Evolutionary conservation across 2,113 vertebrate species (phyloP).

Genomic region (Gnathochromis pfefferi): DNA sequence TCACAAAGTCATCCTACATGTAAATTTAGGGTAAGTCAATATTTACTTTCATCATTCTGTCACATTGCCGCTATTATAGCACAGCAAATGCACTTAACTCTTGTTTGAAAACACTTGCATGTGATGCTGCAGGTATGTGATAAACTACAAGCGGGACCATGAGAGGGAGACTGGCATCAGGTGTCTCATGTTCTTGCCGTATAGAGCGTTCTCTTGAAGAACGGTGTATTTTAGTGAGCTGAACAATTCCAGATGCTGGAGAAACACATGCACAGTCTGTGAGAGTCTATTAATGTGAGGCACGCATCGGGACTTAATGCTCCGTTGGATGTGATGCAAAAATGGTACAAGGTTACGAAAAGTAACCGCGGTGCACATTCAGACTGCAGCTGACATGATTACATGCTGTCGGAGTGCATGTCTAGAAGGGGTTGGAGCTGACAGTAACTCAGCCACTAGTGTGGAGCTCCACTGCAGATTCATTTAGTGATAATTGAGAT

Average conservation of each 20-base stretch:
- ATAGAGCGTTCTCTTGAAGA: background rate
- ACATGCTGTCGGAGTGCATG: background rate
- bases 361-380: background rate
- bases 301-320: background rate
- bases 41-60: background rate
- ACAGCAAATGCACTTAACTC: background rate
- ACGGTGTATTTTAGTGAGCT: background rate
- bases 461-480: background rate
- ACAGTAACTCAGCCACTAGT: background rate
- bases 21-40: background rate
- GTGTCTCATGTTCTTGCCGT: background rate
- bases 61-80: background rate
- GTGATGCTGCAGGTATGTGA: background rate
- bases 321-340: background rate
- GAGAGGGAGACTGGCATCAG: background rate
- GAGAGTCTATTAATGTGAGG: background rate
- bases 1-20: background rate
- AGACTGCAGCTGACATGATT: background rate
- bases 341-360: background rate
- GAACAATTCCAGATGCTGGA: background rate
- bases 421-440: background rate
- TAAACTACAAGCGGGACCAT: background rate
- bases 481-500: background rate
- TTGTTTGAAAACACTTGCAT: background rate
- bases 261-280: background rate